Evolutionary conservation across 2,797 vertebrate species (phyloP).

Genomic region (Tapera naevia): DNA sequence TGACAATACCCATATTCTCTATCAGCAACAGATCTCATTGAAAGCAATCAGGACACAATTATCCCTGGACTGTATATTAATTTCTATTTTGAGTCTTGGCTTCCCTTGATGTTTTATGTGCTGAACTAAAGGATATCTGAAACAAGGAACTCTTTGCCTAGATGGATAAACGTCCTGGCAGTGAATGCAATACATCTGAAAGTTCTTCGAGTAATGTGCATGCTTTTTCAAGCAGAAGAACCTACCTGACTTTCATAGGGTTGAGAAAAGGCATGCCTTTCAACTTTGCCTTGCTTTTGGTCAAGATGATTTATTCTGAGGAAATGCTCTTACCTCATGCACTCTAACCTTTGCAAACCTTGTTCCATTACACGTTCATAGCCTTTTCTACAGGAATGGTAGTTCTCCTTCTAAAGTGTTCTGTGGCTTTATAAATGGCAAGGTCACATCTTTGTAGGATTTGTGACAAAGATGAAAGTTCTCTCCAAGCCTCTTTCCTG

Average conservation of each 20-base stretch:
- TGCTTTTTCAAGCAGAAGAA: not conserved
- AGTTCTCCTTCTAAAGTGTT: not conserved
- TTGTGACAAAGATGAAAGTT: slow-evolving; percentile 20
- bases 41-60: not conserved
- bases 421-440: not conserved
- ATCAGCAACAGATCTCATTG: not conserved
- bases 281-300: not conserved
- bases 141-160: not conserved
- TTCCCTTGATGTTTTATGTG: not conserved
- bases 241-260: not conserved
- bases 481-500: not conserved
- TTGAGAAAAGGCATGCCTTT: not conserved
- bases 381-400: not conserved
- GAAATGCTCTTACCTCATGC: not conserved
- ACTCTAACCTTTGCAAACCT: not conserved
- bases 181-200: not conserved
- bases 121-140: not conserved
- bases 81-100: not conserved
- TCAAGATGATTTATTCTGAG: not conserved
- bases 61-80: not conserved
- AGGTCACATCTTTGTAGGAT: not conserved
- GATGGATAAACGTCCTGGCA: not conserved
- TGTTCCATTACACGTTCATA: not conserved
- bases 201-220: not conserved
- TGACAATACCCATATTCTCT: not conserved